A percentile compares a stretch with the other conserved stretches of the same genome.
Conservation (phyloP, 2,888 invertebrate genomes). For the Agrochola circellaris region DNA sequence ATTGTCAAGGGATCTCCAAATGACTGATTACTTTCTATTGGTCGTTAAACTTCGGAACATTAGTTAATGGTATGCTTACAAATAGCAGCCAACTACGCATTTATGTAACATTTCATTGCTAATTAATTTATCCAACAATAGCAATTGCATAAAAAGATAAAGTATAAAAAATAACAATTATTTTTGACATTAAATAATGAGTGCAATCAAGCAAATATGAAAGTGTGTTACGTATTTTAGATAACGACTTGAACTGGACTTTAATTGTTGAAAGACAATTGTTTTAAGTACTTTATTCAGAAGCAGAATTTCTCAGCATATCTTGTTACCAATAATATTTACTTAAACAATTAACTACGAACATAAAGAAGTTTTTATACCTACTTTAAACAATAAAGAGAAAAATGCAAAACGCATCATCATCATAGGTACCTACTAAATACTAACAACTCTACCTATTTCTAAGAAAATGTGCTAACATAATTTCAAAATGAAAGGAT, state of each 20-base stretch:
- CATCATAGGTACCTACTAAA: not conserved
- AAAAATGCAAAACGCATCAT: slow-evolving; percentile 3
- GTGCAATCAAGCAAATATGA: slow-evolving; percentile 4
- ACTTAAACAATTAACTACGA: slow-evolving; percentile 30
- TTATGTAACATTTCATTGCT: slow-evolving; percentile 23
- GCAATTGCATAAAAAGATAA: slow-evolving; percentile 19
- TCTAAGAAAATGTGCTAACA: not conserved
- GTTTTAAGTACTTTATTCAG: slow-evolving; percentile 30
- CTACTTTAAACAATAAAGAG: slow-evolving; percentile 10
- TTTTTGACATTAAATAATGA: slow-evolving; percentile 10
- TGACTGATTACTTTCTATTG: slow-evolving; percentile 22
- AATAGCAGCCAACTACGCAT: slow-evolving; percentile 35
- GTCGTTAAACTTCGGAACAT: slow-evolving; percentile 14
- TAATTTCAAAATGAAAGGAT: slow-evolving; percentile 31
- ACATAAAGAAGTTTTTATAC: not conserved
- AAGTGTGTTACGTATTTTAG: not conserved
- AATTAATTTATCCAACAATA: slow-evolving; percentile 26
- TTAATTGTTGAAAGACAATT: slow-evolving; percentile 20
- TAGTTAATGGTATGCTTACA: slow-evolving; percentile 14
- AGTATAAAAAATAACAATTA: not conserved
- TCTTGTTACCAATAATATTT: slow-evolving; percentile 35
- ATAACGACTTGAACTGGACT: slow-evolving; percentile 10
- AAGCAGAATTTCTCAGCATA: slow-evolving; percentile 15
- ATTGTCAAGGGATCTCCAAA: slow-evolving; percentile 43
- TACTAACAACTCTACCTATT: not conserved